Base-by-base conservation (phyloP, 2,797 vertebrate genomes). In the Pempheris klunzingeri region DNA sequence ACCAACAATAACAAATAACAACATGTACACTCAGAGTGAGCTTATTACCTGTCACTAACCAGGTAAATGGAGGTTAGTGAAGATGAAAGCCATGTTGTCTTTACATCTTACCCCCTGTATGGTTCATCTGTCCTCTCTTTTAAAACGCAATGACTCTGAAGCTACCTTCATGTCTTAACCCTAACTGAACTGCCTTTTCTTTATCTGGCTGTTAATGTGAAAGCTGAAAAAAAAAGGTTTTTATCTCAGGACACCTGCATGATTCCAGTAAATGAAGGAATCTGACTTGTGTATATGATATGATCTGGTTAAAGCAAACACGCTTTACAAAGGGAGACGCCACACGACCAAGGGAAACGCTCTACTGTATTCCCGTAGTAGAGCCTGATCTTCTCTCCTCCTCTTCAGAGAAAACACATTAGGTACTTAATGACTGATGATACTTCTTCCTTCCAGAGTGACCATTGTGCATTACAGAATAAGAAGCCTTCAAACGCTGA, bases 371-470 rank as follows among this genome's bases (percentile, higher is more conserved):
- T n/a, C n/a, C n/a, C n/a, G 70, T 36, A 77, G 17, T 0, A 49
- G 53, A 57, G 64, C 32, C 57, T 54, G 54, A 64, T 49, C 46
- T 34, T n/a, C 28, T 52, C 24, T 26, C 44, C 36, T 24, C 64
- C 28, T 7, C 55, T 58, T 73, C 55, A 83, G 41, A 66, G 22
- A 15, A 71, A 78, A 76, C 44, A 61, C 59, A 75, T 77, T 57
- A 72, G 47, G 32, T 49, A 55, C 67, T 61, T 79, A 61, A 60
- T 30, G 58, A 18, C 54, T 53, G 52, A 41, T 9, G 69, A 75
- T 2, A 50, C 59, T 59, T 22, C 63, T 75, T 44, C 30, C 24
- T 2, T 28, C 13, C 63, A 73, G 36, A 71, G 26, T 43, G 11
- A n/a, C 28, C 46, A 22, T 0, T 24, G 26, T 60, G 38, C 26